Evolutionary conservation across 2,888 invertebrate genomes (phyloP).

Genomic region (Troides oblongomaculatus): DNA sequence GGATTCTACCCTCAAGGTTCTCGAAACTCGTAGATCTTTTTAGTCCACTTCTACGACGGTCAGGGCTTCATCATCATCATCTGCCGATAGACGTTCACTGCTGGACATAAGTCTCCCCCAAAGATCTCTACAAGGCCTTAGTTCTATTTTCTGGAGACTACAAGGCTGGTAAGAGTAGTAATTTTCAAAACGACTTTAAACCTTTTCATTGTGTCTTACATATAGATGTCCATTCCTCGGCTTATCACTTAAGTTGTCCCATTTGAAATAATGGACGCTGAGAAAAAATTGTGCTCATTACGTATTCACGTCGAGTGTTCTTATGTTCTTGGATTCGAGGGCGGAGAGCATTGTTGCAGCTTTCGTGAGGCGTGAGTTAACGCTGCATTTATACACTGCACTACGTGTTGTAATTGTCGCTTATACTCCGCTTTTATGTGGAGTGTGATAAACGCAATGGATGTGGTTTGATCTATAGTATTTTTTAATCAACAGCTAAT

Average conservation of each 20-base stretch:
- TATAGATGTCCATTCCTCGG: neutral
- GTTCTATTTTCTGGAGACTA: no score
- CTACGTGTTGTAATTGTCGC: neutral
- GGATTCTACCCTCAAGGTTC: no score
- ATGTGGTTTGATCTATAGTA: neutral
- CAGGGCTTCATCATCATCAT: no score
- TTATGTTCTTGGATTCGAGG: slow-evolving; percentile 6
- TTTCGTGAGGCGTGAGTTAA: slow-evolving; percentile 14
- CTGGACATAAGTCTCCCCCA: no score
- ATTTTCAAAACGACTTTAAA: no score
- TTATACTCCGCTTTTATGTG: neutral
- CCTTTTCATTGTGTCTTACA: no score
- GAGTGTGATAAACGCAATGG: neutral
- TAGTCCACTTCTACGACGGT: no score
- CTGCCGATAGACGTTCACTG: no score
- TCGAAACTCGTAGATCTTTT: no score
- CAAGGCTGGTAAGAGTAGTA: no score
- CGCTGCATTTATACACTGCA: slow-evolving; percentile 5
- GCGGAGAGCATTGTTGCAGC: slow-evolving; percentile 4
- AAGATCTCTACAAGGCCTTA: no score
- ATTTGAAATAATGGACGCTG: slow-evolving; percentile 8
- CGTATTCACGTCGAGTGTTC: slow-evolving; percentile 4
- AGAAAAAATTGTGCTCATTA: slow-evolving; percentile 1
- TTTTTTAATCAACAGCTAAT: neutral
- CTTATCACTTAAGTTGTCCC: slow-evolving; percentile 4